These are phyloP conservation scores for Leptonema lineaticorne DNA, from an alignment of 1,140 invertebrate genomes.

Conservation along the genomic window DNA sequence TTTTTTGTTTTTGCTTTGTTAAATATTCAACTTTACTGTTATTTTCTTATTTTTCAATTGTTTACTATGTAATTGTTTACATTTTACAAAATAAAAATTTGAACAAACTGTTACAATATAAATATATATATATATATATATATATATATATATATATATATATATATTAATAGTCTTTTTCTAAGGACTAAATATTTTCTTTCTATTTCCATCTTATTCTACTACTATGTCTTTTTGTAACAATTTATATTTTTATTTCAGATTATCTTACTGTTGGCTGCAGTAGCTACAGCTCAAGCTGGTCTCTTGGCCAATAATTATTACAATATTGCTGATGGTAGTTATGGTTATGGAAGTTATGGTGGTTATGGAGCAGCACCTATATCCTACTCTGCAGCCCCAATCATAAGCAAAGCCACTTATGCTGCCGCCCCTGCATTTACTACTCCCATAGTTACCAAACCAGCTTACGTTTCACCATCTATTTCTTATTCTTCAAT, in stretches of 20 bases:
- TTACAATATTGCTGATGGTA: constrained; percentile 2
- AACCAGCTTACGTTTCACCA: constrained; percentile 43
- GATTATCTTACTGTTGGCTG: constrained; percentile 52
- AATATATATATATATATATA: background rate
- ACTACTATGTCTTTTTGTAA: too few relatives aligned
- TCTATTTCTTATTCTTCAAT: constrained; percentile 39
- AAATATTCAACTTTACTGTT: background rate
- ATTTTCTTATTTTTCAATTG: background rate
- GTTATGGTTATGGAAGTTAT: constrained; percentile 4
- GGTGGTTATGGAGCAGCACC: constrained; percentile 23
- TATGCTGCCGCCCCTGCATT: constrained; percentile 34
- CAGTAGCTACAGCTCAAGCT: constrained; percentile 47
- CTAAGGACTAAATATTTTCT: too few relatives aligned
- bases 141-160: background rate
- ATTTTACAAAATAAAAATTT: background rate
- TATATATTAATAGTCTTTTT: too few relatives aligned
- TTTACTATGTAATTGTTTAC: background rate
- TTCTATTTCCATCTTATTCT: too few relatives aligned
- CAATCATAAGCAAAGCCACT: constrained; percentile 37
- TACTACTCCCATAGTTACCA: constrained; percentile 21
- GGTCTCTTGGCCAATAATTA: constrained; percentile 21
- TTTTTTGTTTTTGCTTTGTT: background rate
- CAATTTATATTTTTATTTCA: constrained; percentile 18
- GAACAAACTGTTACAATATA: background rate
- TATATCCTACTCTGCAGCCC: constrained; percentile 13